A percentile compares a stretch with the other conserved stretches of the same genome.
These are phyloP conservation scores for Antheraea yamamai DNA, from an alignment of 2,888 invertebrate species.

Conservation along the genomic window DNA sequence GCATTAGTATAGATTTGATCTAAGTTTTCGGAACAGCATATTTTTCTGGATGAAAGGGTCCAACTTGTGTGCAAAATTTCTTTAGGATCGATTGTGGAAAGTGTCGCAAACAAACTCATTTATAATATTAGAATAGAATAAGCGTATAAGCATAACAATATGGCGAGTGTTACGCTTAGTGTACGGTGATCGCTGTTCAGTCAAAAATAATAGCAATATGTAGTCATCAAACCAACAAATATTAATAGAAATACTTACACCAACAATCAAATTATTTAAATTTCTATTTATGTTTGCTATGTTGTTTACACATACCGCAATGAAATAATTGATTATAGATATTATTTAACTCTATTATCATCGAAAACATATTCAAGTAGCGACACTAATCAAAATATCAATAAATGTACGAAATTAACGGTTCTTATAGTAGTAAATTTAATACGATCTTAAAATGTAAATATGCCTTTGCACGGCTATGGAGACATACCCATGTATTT, in stretches of 20 bases:
- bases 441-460: constrained; percentile 11
- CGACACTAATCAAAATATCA: constrained; percentile 4
- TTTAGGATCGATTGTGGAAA: too few relatives aligned
- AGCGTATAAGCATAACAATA: too few relatives aligned
- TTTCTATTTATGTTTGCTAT: neutral
- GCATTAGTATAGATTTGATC: too few relatives aligned
- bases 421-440: constrained; percentile 16
- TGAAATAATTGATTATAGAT: neutral
- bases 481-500: constrained; percentile 1
- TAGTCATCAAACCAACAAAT: too few relatives aligned
- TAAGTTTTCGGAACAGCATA: too few relatives aligned
- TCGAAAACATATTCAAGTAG: constrained; percentile 6
- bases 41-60: too few relatives aligned
- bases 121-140: too few relatives aligned
- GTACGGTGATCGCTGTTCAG: too few relatives aligned
- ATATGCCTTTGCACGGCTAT: constrained; percentile 3
- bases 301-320: neutral
- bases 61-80: too few relatives aligned
- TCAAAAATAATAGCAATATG: too few relatives aligned
- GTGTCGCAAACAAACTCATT: too few relatives aligned
- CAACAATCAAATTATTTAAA: neutral
- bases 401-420: constrained; percentile 18
- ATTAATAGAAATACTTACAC: neutral
- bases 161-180: too few relatives aligned
- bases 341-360: neutral